phyloP scores from a whole-genome alignment of 2,113 vertebrate species.

The Naja naja region DNA sequence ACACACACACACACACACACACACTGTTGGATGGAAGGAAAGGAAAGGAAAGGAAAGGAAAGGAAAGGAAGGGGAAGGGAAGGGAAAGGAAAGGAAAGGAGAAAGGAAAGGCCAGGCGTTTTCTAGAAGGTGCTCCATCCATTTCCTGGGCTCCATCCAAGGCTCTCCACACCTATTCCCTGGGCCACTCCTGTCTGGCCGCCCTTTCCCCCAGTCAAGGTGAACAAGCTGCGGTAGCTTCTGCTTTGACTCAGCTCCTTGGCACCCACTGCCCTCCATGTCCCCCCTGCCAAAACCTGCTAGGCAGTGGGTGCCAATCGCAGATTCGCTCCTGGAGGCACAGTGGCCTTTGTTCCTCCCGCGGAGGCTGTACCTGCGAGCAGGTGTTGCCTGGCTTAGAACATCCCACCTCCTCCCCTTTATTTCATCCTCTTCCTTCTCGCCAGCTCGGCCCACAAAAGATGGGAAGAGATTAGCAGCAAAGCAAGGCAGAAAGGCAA shows the following conservation, averaged over 20 bases:
- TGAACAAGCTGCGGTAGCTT: neutral
- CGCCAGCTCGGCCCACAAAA: neutral
- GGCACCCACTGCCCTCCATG: neutral
- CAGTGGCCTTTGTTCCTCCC: neutral
- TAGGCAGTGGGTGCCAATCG: neutral
- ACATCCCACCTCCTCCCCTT: neutral
- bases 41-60: too few species aligned
- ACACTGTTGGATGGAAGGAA: neutral
- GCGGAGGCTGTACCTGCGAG: neutral
- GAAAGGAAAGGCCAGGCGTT: neutral
- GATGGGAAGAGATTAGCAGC: neutral
- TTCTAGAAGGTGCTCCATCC: neutral
- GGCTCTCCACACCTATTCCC: neutral
- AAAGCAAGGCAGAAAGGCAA: neutral
- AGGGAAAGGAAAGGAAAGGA: neutral
- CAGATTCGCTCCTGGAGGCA: neutral
- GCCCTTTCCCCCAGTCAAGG: constrained; percentile 13
- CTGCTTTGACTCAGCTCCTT: neutral
- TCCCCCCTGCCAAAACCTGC: neutral
- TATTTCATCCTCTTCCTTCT: neutral
- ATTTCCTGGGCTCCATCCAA: neutral
- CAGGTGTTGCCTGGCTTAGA: constrained; percentile 11
- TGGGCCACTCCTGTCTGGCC: neutral
- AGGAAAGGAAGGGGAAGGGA: too few species aligned
- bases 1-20: neutral